phyloP scores from a whole-genome alignment of 2,113 vertebrate species.

The Scalopus aquaticus region DNA sequence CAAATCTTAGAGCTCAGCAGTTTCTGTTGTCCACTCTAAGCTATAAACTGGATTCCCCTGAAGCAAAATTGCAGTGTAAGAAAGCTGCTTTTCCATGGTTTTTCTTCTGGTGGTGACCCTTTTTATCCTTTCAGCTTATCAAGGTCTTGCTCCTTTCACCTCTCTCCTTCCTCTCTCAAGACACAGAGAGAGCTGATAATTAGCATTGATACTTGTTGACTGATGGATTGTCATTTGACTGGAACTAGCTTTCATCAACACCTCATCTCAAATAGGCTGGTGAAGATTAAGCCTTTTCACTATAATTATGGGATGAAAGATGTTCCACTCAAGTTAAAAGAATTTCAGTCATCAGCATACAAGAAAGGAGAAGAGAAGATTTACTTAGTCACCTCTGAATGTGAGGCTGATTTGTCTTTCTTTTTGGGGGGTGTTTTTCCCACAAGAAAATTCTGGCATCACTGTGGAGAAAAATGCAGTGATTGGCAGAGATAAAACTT shows the following conservation, averaged over 20 bases:
- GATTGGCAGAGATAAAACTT: background rate
- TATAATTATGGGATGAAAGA: constrained; percentile 31
- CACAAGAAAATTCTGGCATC: background rate
- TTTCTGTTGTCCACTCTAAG: background rate
- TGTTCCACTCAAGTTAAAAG: background rate
- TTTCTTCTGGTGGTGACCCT: background rate
- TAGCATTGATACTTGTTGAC: background rate
- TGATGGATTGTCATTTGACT: constrained; percentile 49
- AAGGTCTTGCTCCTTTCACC: background rate
- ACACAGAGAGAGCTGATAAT: constrained; percentile 16
- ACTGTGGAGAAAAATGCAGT: background rate
- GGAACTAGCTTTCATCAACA: constrained; percentile 22
- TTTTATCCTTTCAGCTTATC: background rate
- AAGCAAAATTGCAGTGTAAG: background rate
- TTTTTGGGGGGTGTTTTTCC: background rate
- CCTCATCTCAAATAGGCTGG: constrained; percentile 6
- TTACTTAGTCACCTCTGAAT: background rate
- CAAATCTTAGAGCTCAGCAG: background rate
- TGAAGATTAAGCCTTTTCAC: background rate
- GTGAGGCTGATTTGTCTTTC: background rate
- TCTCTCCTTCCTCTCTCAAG: background rate
- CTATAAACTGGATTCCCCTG: background rate
- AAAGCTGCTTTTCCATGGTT: background rate
- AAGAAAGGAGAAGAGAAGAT: background rate
- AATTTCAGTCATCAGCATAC: constrained; percentile 16